Percentiles rank a stretch among this genome's conserved stretches.
phyloP scores from a whole-genome alignment of 2,888 invertebrate species.

The Caenorhabditis uteleia region DNA sequence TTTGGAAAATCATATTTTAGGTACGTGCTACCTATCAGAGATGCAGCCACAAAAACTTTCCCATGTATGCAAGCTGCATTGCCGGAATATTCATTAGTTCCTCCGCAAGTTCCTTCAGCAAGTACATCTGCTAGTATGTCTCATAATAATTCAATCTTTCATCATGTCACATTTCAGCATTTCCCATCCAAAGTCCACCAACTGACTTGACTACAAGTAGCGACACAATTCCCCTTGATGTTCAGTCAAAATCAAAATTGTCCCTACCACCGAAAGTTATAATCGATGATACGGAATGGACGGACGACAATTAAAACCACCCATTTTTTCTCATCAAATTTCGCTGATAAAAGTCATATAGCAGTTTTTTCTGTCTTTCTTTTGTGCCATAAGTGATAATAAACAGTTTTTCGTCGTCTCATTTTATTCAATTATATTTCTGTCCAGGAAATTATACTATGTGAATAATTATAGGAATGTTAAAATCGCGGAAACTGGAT shows the following conservation, averaged over 20 bases:
- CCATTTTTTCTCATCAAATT: no score
- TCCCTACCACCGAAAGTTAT: slow-evolving; percentile 17
- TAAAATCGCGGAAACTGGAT: no score
- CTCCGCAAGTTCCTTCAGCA: slow-evolving; percentile 40
- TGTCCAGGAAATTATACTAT: no score
- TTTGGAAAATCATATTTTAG: slow-evolving; percentile 19
- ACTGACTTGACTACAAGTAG: slow-evolving; percentile 23
- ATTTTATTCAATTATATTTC: no score
- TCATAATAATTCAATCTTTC: neutral
- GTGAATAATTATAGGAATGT: no score
- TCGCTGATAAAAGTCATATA: no score
- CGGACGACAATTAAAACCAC: slow-evolving; percentile 6
- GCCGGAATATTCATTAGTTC: slow-evolving; percentile 51
- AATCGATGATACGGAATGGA: slow-evolving; percentile 23
- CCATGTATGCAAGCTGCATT: slow-evolving; percentile 37
- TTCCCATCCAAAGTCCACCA: slow-evolving; percentile 28
- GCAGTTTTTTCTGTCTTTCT: no score
- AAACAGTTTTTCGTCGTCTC: no score
- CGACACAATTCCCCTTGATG: slow-evolving; percentile 12
- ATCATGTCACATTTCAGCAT: slow-evolving; percentile 12
- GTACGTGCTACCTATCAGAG: slow-evolving; percentile 49
- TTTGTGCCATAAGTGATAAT: no score
- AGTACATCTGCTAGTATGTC: slow-evolving; percentile 37
- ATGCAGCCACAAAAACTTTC: slow-evolving; percentile 47
- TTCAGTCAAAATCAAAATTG: slow-evolving; percentile 3